Evolutionary conservation across 2,797 vertebrate genomes (phyloP).

Genomic region (Myioborus melanocephalus): DNA sequence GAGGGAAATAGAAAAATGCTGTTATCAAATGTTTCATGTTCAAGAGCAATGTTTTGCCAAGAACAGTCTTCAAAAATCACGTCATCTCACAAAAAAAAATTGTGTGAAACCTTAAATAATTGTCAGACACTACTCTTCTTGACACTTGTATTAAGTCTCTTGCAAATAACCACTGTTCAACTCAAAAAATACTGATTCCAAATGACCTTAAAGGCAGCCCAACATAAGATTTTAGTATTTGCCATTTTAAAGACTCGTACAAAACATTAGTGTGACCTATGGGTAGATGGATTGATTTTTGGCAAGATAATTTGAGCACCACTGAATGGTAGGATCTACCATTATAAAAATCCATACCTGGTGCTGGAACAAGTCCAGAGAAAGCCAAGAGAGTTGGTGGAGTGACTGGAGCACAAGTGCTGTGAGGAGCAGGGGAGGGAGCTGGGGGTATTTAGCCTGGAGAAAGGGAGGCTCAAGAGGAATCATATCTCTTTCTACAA

Average conservation of each 20-base stretch:
- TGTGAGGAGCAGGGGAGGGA: not conserved
- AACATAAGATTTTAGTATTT: not conserved
- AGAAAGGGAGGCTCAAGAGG: not conserved
- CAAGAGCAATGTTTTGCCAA: not conserved
- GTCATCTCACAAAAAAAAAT: accelerated
- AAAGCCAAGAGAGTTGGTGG: not conserved
- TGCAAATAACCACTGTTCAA: not conserved
- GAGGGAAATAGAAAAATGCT: not conserved
- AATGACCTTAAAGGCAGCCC: not conserved
- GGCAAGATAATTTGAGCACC: not conserved
- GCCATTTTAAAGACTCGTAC: not conserved
- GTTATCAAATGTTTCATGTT: not conserved
- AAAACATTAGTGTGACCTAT: not conserved
- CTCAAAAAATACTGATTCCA: not conserved
- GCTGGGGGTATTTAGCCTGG: not conserved
- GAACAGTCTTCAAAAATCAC: not conserved
- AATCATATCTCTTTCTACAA: not conserved
- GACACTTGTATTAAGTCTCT: not conserved
- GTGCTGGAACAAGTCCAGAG: not conserved
- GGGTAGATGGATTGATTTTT: not conserved
- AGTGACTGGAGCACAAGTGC: not conserved
- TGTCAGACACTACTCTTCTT: not conserved
- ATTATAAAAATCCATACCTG: not conserved
- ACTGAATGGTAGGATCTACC: not conserved
- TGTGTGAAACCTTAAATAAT: not conserved